Evolutionary conservation across 2,888 invertebrate species (phyloP).

Genomic region (Drosophila suboccidentalis): DNA sequence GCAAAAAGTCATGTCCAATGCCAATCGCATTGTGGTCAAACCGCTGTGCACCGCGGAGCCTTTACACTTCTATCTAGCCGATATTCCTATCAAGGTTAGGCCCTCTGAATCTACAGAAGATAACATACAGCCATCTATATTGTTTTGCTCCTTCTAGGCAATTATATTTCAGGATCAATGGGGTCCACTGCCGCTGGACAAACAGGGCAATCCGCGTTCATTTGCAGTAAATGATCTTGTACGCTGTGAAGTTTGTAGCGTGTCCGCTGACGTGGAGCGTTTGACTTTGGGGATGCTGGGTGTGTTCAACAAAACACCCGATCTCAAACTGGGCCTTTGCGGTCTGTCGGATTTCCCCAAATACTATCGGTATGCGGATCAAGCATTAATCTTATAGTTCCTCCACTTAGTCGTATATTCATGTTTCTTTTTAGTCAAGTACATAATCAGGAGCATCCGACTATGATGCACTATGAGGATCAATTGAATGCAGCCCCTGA

Average conservation of each 20-base stretch:
- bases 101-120: background rate
- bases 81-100: conserved; percentile 92
- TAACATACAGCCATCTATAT: background rate
- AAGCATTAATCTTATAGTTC: background rate
- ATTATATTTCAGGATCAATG: conserved; percentile 58
- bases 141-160: conserved; percentile 46
- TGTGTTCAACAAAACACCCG: conserved; percentile 89
- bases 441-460: conserved; percentile 47
- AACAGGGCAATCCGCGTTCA: conserved; percentile 91
- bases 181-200: conserved; percentile 86
- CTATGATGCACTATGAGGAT: conserved; percentile 90
- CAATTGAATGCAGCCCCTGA: conserved; percentile 93
- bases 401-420: background rate
- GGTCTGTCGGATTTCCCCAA: conserved; percentile 93
- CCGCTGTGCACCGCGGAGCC: conserved; percentile 94
- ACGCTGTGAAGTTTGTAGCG: conserved; percentile 95
- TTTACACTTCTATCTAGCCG: conserved; percentile 92
- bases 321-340: conserved; percentile 93
- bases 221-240: conserved; percentile 94
- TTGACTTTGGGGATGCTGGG: conserved; percentile 95
- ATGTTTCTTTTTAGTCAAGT: conserved; percentile 41
- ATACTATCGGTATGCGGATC: conserved; percentile 91
- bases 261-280: conserved; percentile 94
- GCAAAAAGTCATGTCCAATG: conserved; percentile 88
- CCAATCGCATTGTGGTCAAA: conserved; percentile 86